Base-by-base conservation (phyloP, 2,797 vertebrate species). In the Thunnus albacares region DNA sequence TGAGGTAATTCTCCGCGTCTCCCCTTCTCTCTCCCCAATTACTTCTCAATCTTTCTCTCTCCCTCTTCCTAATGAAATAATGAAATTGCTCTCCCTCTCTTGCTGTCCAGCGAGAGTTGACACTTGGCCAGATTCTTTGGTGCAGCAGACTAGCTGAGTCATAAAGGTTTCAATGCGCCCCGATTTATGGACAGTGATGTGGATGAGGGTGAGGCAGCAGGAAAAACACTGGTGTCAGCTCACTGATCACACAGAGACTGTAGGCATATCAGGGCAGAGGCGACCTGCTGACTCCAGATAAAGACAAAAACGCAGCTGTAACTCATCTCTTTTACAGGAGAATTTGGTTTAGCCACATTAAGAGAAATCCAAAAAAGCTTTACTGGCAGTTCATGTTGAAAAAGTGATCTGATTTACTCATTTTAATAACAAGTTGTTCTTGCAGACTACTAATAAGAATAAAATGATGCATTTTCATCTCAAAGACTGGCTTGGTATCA, bases 101-200 rank as follows among this genome's bases (percentile, higher is more conserved):
- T 43, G 41, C 85, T 72, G 76, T 87, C 88, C 82, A 87, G 73
- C 63, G 24, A 85, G 81, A 89, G 82, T 81, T 91, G 89, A 93
- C 82, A 81, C 92, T 91, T 83, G 75, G 89, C 92, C 87, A 88
- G 85, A 55, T 71, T 84, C 86, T 90, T 83, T 94, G 91, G 87
- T 92, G 94, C 93, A 94, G 92, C 86, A 84, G 86, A 62, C 82
- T 63, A 68, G 89, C 91, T 92, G 92, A 94, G 90, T 94, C 94
- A 94, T 93, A 91, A 91, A 90, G 80, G 87, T 85, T 90, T 90
- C 87, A 86, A 77, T 26, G 73, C 9, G 12, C 28, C 64, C 81
- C 87, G 90, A 94, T 94, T 95, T 92, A 95, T 92, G 84, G 92
- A 90, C 92, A 77, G 86, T 71, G 90, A 89, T 81, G 90, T 81